Evolutionary conservation across 2,113 vertebrate species (phyloP).

Genomic region (Epinephelus cyanopodus): DNA sequence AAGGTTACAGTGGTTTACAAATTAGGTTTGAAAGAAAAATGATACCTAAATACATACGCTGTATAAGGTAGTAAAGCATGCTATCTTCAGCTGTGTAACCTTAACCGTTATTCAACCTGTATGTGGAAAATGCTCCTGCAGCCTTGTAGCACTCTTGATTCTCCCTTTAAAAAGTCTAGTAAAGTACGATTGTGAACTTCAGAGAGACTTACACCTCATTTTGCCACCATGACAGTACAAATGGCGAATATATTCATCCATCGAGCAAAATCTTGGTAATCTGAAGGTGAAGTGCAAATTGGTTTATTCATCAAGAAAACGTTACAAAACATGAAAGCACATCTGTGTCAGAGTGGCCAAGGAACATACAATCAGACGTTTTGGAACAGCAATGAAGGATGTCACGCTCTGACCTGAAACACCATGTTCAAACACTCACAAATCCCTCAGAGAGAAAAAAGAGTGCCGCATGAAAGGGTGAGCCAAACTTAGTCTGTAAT

Average conservation of each 20-base stretch:
- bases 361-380: neutral
- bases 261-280: neutral
- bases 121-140: neutral
- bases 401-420: neutral
- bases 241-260: neutral
- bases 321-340: neutral
- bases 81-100: neutral
- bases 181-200: neutral
- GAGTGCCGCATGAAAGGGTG: neutral
- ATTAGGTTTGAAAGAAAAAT: neutral
- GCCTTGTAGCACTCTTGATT: too few relatives aligned
- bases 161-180: neutral
- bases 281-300: neutral
- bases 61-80: neutral
- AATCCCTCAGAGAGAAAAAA: neutral
- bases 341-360: neutral
- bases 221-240: neutral
- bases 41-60: neutral
- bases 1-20: neutral
- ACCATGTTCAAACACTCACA: neutral
- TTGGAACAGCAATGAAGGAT: neutral
- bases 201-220: neutral
- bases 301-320: neutral
- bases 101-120: neutral
- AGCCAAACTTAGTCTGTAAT: neutral